These are phyloP conservation scores for Euleptes europaea DNA, from an alignment of 2,113 vertebrate species.

Conservation along the genomic window DNA sequence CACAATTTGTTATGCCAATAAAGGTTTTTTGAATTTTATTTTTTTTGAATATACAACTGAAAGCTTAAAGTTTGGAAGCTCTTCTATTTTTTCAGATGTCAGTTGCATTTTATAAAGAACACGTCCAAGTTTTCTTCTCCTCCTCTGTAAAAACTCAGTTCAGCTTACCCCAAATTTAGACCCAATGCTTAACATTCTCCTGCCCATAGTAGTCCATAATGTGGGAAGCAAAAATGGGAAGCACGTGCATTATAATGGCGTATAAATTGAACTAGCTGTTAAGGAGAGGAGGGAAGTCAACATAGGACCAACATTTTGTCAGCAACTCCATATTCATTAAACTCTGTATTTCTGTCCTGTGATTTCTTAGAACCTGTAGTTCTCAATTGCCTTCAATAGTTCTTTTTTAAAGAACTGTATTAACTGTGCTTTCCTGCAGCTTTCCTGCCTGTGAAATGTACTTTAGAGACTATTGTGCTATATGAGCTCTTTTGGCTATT, in stretches of 20 bases:
- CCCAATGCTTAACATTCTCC: neutral
- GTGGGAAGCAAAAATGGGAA: neutral
- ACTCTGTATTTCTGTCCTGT: neutral
- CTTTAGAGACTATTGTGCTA: neutral
- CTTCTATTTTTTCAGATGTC: neutral
- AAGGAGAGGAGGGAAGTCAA: neutral
- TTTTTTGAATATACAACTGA: no score
- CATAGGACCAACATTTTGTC: neutral
- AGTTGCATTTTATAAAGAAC: neutral
- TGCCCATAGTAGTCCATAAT: neutral
- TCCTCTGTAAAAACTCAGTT: neutral
- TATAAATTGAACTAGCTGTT: neutral
- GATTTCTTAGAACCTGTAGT: neutral
- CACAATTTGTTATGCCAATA: no score
- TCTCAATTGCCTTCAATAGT: neutral
- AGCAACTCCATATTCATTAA: neutral
- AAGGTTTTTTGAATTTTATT: no score
- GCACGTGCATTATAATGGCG: neutral
- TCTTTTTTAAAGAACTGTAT: neutral
- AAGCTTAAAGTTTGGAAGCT: neutral
- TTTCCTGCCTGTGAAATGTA: neutral
- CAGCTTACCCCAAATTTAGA: neutral
- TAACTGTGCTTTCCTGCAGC: no score
- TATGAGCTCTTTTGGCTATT: neutral
- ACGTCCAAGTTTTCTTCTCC: neutral